phyloP scores from a whole-genome alignment of 1,140 invertebrate species.

The Drosophila kohkoa region DNA sequence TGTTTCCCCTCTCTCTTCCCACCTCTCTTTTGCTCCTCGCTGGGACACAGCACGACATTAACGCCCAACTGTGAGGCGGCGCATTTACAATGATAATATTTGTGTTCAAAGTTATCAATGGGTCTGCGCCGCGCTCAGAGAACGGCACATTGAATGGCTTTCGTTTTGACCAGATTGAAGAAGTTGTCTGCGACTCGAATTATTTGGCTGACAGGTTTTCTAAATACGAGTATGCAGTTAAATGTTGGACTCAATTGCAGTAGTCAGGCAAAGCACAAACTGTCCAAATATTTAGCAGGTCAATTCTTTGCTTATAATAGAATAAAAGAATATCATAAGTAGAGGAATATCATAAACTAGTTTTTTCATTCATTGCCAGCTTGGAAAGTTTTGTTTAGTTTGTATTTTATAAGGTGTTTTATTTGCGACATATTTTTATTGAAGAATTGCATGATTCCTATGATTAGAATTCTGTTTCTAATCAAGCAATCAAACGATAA shows the following conservation, averaged over 20 bases:
- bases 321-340: too few species aligned
- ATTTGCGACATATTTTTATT: too few species aligned
- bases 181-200: neutral
- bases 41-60: slow-evolving; percentile 74
- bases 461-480: too few species aligned
- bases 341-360: too few species aligned
- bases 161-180: neutral
- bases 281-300: slow-evolving; percentile 1
- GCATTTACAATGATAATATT: slow-evolving; percentile 84
- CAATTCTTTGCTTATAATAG: neutral
- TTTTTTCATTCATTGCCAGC: too few species aligned
- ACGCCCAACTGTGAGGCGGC: slow-evolving; percentile 83
- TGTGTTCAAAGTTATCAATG: slow-evolving; percentile 82
- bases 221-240: neutral
- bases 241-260: neutral
- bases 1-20: neutral
- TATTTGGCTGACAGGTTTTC: slow-evolving; percentile 17
- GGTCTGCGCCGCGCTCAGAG: slow-evolving; percentile 54
- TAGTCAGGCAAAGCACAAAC: neutral
- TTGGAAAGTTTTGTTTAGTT: too few species aligned
- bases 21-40: neutral
- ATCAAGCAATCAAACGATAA: too few species aligned
- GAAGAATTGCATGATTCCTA: too few species aligned
- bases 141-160: slow-evolving; percentile 42
- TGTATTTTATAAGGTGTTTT: too few species aligned